Base-by-base conservation (phyloP, 1,140 invertebrate genomes). In the Carposina sasakii region DNA sequence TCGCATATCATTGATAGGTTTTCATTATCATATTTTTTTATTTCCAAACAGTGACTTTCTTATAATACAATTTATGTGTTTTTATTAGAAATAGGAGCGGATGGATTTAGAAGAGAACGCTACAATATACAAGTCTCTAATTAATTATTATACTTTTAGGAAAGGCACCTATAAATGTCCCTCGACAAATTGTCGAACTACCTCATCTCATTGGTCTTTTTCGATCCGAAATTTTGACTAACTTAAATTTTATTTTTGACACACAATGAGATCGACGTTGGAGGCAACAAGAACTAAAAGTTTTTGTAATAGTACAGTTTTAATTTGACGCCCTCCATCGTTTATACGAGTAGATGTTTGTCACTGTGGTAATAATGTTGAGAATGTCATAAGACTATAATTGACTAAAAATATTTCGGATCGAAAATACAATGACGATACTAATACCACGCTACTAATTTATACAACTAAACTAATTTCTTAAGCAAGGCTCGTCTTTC, bases 401-500 rank as follows among this genome's bases (percentile, higher is more conserved):
- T 46, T 16, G 24, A 36, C 20, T 10, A 30, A 2, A 19, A 34
- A 65, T 46, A 60, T 54, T 63, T 57, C 55, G 53, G 57, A 77
- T 72, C 63, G 57, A 69, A 67, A 49, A 70, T 55, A 57, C 66
- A 65, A 66, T 54, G 67, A 71, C 62, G 45, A 54, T 54, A 55
- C 65, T 66, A 64, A 46, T 46, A 59, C 69, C 57, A 54, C 47
- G 66, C 66, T 65, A 72, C 71, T 77, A 77, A 76, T 60, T n/a
- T 57, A 63, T 67, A 76, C 57, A 73, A 69, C 76, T 82, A 77
- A 81, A 76, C 73, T 83, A 82, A 68, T 71, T 49, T 69, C 69
- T 65, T 83, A 83, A 83, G 79, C 79, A 81, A 83, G 76, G 79
- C 77, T 78, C 79, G 79, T 83, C 79, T 83, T 81, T 83, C 68